Evolutionary conservation across 2,888 invertebrate species (phyloP), one percentile per base, ranked within the genome.

Genomic region (Petrolisthes cinctipes): DNA sequence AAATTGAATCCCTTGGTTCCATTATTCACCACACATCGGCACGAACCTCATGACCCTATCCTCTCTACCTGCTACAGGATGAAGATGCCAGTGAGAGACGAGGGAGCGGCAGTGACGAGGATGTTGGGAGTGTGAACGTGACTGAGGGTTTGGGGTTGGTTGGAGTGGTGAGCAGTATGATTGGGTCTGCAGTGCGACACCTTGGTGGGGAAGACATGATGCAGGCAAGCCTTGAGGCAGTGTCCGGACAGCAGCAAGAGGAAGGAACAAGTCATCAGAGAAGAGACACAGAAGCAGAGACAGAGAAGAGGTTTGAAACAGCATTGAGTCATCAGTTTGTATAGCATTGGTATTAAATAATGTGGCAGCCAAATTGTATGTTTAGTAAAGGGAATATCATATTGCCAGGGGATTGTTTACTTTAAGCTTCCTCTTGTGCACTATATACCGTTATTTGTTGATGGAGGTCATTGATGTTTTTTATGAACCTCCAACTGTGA

Each of bases 171-270:
- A 88, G 83, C 83, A 90, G 80, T 68, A 88, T 90, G 83, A 84
- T 90, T 73, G 90, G 88, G n/a, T 86, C 88, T 6, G 90, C 90
- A 14, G 90, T 90, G 54, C 83, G 90, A 37, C 90, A 90, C 84
- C 54, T 90, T 14, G 83, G 88, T n/a, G 90, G 88, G 6, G 89
- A 89, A n/a, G 78, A 86, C 82, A 23, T 85, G 85, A 56, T 37
- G 4, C 61, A 79, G 57, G 88, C 79, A 14, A n/a, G 76, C 11
- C 71, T 82, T n/a, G 85, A 88, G 66, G 85, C 53, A 9, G 54
- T 82, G 5, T 7, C 82, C 11, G 75, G 57, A 54, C 23, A n/a
- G 20, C 80, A 82, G n/a, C 7, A 73, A 5, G 82, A 86, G 7
- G 81, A 71, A 23, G 83, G 71, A 71, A 14, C 66, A 61, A 61